These are phyloP conservation scores for Glyptemys insculpta DNA, from an alignment of 2,797 vertebrate species.

Conservation along the genomic window DNA sequence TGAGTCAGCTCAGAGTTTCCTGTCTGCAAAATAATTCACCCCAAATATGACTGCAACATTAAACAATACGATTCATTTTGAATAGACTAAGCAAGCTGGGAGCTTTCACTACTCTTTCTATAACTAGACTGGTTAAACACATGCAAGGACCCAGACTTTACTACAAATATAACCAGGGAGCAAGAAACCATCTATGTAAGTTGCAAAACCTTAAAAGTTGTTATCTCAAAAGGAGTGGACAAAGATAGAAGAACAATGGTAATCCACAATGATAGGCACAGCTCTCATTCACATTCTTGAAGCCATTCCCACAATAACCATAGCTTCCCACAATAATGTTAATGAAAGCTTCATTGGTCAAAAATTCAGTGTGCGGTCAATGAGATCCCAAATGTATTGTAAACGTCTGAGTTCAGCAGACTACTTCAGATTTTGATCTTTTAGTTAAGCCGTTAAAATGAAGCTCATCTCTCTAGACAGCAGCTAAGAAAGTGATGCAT, in stretches of 20 bases:
- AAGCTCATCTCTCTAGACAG: neutral
- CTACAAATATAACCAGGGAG: neutral
- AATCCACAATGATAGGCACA: neutral
- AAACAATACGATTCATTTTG: neutral
- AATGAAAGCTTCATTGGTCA: slow-evolving; percentile 39
- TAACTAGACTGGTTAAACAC: neutral
- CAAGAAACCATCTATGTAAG: neutral
- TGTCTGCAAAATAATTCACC: fast-evolving
- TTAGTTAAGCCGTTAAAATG: slow-evolving; percentile 4
- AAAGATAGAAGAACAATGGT: neutral
- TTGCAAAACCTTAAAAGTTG: fast-evolving
- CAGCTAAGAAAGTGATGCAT: slow-evolving; percentile 5
- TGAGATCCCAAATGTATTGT: neutral
- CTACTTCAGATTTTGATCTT: neutral
- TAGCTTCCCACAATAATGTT: slow-evolving; percentile 31
- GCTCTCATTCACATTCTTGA: neutral
- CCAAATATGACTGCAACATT: neutral
- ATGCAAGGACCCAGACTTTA: neutral
- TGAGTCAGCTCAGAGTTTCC: neutral
- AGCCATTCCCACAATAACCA: neutral
- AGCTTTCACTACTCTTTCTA: neutral
- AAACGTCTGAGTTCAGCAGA: slow-evolving; percentile 44
- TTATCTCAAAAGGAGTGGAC: neutral
- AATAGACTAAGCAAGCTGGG: fast-evolving
- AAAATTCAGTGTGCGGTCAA: neutral